phyloP scores from a whole-genome alignment of 2,888 invertebrate species.

The Tenthredo scrophulariae region DNA sequence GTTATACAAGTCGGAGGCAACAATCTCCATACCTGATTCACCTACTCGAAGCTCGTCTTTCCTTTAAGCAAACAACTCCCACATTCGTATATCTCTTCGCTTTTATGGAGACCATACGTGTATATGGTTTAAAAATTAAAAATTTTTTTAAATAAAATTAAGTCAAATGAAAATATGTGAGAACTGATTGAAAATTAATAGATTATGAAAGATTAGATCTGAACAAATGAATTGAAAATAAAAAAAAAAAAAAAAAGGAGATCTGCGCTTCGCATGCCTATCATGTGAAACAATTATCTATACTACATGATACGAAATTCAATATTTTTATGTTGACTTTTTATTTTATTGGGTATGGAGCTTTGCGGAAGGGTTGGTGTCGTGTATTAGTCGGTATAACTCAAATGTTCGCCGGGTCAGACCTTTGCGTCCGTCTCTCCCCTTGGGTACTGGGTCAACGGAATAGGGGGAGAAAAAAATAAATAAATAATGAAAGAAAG shows the following conservation, averaged over 20 bases:
- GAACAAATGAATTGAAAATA: not conserved
- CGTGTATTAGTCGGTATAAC: slow-evolving; percentile 24
- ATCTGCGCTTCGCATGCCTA: not conserved
- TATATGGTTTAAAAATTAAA: not conserved
- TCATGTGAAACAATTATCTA: not conserved
- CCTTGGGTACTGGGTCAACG: not conserved
- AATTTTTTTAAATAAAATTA: not conserved
- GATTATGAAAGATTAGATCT: not conserved
- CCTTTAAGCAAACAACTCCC: not conserved
- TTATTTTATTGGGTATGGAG: not conserved
- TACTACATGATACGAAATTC: not conserved
- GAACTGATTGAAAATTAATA: not conserved
- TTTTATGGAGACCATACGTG: too few relatives aligned
- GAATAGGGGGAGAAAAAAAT: not conserved
- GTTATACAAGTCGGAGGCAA: not conserved
- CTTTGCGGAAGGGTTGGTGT: not conserved
- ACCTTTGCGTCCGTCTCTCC: not conserved
- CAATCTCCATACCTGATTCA: slow-evolving; percentile 20
- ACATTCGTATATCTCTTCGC: not conserved
- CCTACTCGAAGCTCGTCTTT: not conserved
- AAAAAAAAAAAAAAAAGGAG: not conserved
- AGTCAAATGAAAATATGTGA: not conserved
- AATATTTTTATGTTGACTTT: not conserved
- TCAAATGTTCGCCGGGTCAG: slow-evolving; percentile 46
- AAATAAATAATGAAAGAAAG: not conserved